Percentiles rank a stretch among this genome's conserved stretches.
Conservation (phyloP, 2,797 vertebrate species). For the Staurois parvus region DNA sequence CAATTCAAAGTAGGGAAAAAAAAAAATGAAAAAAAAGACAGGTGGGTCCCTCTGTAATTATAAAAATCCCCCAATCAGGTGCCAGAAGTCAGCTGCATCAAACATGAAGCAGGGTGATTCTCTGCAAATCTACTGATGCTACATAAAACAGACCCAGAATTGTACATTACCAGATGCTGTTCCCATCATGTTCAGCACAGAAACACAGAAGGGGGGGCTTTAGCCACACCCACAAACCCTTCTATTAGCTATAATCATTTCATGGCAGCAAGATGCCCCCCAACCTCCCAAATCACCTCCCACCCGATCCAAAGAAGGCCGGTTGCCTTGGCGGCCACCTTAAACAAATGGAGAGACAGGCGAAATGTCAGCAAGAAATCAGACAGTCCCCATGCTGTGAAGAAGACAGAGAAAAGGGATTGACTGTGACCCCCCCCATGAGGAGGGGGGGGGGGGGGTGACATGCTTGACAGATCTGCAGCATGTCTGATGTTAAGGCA, state of each 20-base stretch:
- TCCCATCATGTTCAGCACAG: neutral
- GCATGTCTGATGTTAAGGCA: too few species aligned
- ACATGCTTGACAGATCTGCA: neutral
- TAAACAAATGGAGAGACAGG: slow-evolving; percentile 45
- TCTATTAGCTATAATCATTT: neutral
- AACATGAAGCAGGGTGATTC: neutral
- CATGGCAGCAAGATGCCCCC: neutral
- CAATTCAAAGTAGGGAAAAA: neutral
- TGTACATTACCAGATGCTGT: neutral
- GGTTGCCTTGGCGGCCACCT: slow-evolving; percentile 50
- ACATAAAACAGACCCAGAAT: neutral
- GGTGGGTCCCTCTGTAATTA: neutral
- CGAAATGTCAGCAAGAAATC: slow-evolving; percentile 33
- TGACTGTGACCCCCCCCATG: neutral
- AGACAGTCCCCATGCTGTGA: neutral
- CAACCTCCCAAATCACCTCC: neutral
- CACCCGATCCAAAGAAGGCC: neutral
- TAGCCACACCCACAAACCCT: slow-evolving; percentile 21
- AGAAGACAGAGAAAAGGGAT: neutral
- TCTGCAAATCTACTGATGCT: too few species aligned
- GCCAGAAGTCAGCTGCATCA: neutral
- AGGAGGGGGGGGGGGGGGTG: neutral
- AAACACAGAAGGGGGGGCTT: neutral
- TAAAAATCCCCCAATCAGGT: neutral
- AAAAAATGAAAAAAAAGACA: neutral